phyloP scores from a whole-genome alignment of 2,888 invertebrate genomes.

The Neoascia interrupta region DNA sequence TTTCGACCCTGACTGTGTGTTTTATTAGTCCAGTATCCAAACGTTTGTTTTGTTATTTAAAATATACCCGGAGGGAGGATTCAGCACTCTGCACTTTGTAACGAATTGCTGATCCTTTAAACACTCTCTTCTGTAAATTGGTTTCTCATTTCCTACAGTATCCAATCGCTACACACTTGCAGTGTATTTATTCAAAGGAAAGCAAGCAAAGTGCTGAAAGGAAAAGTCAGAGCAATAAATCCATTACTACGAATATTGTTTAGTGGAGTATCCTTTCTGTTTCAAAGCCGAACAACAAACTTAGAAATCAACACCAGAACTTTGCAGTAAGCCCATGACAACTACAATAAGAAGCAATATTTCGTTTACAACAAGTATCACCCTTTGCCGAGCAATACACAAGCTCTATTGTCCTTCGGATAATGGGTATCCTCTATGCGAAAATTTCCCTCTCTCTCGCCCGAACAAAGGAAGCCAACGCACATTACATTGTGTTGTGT shows the following conservation, averaged over 20 bases:
- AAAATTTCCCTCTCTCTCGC: background rate
- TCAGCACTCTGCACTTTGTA: too few species aligned
- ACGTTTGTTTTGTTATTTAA: too few species aligned
- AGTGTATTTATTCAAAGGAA: too few species aligned
- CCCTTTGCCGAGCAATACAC: background rate
- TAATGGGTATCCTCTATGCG: slow-evolving; percentile 28
- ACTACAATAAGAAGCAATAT: background rate
- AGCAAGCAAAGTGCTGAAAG: background rate
- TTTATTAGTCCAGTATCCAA: too few species aligned
- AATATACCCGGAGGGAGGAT: too few species aligned
- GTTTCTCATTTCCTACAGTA: too few species aligned
- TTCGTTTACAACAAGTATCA: background rate
- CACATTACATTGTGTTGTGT: slow-evolving; percentile 33
- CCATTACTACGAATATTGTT: slow-evolving; percentile 22
- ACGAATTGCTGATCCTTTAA: too few species aligned
- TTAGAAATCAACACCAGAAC: slow-evolving; percentile 61
- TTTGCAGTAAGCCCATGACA: slow-evolving; percentile 32
- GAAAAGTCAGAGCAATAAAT: slow-evolving; percentile 33
- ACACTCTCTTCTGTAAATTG: too few species aligned
- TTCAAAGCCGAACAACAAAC: slow-evolving; percentile 43
- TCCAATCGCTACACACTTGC: too few species aligned
- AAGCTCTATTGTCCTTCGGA: slow-evolving; percentile 28
- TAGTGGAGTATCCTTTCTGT: slow-evolving; percentile 19
- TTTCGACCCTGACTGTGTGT: too few species aligned
- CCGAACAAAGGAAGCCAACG: background rate